Conservation (phyloP, 2,888 invertebrate genomes). For the Eurytoma californica region DNA sequence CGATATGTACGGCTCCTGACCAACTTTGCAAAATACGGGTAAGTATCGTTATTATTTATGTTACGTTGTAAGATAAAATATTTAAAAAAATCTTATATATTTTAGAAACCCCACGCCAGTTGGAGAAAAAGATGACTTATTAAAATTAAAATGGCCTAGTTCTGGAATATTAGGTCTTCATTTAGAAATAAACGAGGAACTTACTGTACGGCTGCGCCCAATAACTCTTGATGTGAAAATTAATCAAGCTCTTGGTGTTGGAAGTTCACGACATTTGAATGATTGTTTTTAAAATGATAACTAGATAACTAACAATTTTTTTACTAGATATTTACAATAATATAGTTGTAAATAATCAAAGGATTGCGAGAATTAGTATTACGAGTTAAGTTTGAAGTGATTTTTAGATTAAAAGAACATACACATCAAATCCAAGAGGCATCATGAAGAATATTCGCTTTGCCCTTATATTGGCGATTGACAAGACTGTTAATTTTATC, state of each 20-base stretch:
- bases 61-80: too few relatives aligned
- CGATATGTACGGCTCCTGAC: slow-evolving; percentile 27
- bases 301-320: too few relatives aligned
- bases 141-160: slow-evolving; percentile 56
- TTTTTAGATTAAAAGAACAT: too few relatives aligned
- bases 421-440: too few relatives aligned
- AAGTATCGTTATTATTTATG: background rate
- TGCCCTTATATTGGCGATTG: too few relatives aligned
- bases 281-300: too few relatives aligned
- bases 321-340: too few relatives aligned
- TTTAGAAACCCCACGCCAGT: slow-evolving; percentile 62
- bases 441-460: too few relatives aligned
- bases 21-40: slow-evolving; percentile 46
- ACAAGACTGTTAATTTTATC: too few relatives aligned
- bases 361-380: too few relatives aligned
- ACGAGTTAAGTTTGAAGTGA: too few relatives aligned
- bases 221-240: background rate
- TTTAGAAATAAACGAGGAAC: slow-evolving; percentile 51
- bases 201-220: slow-evolving; percentile 40
- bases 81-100: background rate
- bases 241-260: slow-evolving; percentile 26
- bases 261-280: slow-evolving; percentile 3
- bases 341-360: too few relatives aligned
- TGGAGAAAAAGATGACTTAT: slow-evolving; percentile 5
- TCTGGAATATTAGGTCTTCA: slow-evolving; percentile 53